Base-by-base conservation (phyloP, 2,888 invertebrate genomes). In the Smittia aterrima region DNA sequence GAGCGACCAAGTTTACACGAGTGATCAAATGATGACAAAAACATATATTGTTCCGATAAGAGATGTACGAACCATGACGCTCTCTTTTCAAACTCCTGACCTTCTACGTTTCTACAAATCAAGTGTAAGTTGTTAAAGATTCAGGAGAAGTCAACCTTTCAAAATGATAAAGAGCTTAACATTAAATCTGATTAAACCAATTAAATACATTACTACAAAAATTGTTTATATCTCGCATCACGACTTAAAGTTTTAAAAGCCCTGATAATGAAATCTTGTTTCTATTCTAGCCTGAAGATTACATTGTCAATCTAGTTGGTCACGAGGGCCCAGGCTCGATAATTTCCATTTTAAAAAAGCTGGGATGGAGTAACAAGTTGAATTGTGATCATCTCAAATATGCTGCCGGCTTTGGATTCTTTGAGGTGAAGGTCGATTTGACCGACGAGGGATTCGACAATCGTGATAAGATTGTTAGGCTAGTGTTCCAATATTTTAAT, bases 301-400 rank as follows among this genome's bases (percentile, higher is more conserved):
- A 95, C 80, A 83, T 95, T 76, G 90, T 92, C 2, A 93, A 96
- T 82, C 83, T 96, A 77, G 85, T 97, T 77, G 96, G 95, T 0
- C 96, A 96, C 81, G 96, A 97, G 83, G 95, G 96, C 0, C 88
- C 92, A 0, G 96, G 96, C 3, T 95, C 95, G 79, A 84, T 97
- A 72, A 84, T 96, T 75, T 91, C 95, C 0, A 90, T 90, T 38
- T 85, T 97, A 72, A 95, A 94, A 81, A 85, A 86, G 0, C 86
- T 86, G 75, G 93, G 94, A 1, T 96, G 95, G 95, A 92, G 92
- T 25, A 95, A 92, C 80, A 85, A 83, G 85, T 84, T 85, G 73
- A 78, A 76, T 20, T 70, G 70, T 27, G 70, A 70, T 27, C 70
- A 70, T 54, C 20, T 70, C 0, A 70, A 54, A 66, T 70, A 90